A percentile compares a stretch with the other conserved stretches of the same genome.
These are phyloP conservation scores for Neopelma chrysocephalum DNA, from an alignment of 2,797 vertebrate species.

Conservation along the genomic window DNA sequence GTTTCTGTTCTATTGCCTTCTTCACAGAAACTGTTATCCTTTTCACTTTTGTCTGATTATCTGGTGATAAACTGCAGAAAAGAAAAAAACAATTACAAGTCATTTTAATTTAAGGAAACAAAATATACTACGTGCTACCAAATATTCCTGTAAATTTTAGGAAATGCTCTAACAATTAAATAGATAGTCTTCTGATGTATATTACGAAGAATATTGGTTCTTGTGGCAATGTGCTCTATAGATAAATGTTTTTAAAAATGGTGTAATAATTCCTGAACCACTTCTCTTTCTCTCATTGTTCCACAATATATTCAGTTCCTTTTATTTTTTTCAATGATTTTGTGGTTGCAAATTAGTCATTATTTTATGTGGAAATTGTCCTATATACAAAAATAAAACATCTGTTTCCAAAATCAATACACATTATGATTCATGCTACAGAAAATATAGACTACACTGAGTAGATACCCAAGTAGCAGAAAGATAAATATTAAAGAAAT, in stretches of 20 bases:
- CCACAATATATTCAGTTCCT: not conserved
- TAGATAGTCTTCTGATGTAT: not conserved
- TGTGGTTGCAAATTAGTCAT: not conserved
- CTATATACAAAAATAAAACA: not conserved
- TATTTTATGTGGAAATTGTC: not conserved
- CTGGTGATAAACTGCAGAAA: not conserved
- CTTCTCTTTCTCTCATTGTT: not conserved
- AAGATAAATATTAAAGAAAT: not conserved
- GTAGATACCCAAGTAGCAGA: not conserved
- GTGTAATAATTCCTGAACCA: not conserved
- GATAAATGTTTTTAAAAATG: not conserved
- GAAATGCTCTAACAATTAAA: not conserved
- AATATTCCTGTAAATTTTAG: not conserved
- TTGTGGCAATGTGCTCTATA: not conserved
- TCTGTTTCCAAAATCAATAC: not conserved
- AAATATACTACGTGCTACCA: not conserved
- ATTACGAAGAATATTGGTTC: not conserved
- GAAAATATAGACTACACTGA: not conserved
- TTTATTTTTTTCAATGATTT: not conserved
- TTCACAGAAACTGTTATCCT: not conserved
- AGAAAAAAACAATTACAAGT: not conserved
- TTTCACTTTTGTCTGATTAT: not conserved
- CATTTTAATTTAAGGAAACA: not conserved
- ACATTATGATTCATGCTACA: accelerated
- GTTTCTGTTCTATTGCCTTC: not conserved